phyloP scores from a whole-genome alignment of 2,797 vertebrate species.

The Coregonus suidteri region DNA sequence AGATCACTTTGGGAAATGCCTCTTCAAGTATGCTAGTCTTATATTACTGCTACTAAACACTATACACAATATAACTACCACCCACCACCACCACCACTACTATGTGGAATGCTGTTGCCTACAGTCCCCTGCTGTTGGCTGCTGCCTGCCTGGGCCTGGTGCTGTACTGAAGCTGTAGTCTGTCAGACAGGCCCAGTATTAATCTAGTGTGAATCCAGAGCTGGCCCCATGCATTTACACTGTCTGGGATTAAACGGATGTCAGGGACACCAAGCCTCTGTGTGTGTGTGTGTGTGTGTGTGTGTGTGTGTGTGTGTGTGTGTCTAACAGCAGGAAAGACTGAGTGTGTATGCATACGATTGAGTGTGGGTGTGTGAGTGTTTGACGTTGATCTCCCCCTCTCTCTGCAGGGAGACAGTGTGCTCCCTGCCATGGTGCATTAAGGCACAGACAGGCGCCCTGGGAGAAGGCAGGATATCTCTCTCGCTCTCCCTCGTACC shows the following conservation, averaged over 20 bases:
- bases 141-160: neutral
- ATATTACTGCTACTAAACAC: no score
- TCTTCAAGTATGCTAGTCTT: no score
- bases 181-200: conserved; percentile 35
- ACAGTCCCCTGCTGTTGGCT: neutral
- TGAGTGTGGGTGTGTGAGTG: conserved; percentile 12
- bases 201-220: conserved; percentile 61
- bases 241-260: conserved; percentile 67
- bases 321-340: conserved; percentile 2
- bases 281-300: conserved; percentile 19
- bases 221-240: conserved; percentile 56
- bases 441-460: conserved; percentile 74
- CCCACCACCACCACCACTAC: no score
- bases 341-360: conserved; percentile 11
- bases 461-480: conserved; percentile 63
- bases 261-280: conserved; percentile 47
- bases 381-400: conserved; percentile 34
- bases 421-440: conserved; percentile 79
- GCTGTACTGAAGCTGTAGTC: neutral
- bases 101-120: neutral
- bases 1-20: no score
- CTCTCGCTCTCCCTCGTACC: conserved; percentile 25
- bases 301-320: conserved; percentile 22
- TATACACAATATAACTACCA: no score
- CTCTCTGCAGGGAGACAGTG: conserved; percentile 73